phyloP scores from a whole-genome alignment of 2,113 vertebrate genomes.

The Crypturellus undulatus region DNA sequence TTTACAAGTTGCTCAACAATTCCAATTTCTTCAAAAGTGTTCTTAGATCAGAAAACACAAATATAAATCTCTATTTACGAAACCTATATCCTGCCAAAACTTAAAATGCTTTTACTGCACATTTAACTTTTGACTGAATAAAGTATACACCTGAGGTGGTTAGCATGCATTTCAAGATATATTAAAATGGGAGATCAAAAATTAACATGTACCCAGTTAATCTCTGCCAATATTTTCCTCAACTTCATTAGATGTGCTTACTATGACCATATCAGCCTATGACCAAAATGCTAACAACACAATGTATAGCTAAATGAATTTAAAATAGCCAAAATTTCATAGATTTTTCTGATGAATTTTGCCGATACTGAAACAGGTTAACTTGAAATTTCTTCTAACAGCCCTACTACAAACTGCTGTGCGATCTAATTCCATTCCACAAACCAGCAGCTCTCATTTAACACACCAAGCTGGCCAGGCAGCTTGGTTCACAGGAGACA shows the following conservation, averaged over 20 bases:
- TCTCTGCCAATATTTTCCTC: conserved; percentile 1
- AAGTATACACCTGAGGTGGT: conserved; percentile 4
- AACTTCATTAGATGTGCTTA: not conserved
- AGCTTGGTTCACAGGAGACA: not conserved
- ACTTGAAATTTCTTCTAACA: not conserved
- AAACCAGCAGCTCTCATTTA: not conserved
- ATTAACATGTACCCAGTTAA: not conserved
- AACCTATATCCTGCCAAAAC: not conserved
- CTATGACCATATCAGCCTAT: not conserved
- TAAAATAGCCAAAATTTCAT: not conserved
- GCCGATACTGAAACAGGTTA: not conserved
- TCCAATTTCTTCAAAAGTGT: not conserved
- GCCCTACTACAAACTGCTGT: not conserved
- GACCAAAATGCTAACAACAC: not conserved
- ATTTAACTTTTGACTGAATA: conserved; percentile 31
- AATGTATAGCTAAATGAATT: not conserved
- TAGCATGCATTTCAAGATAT: conserved; percentile 11
- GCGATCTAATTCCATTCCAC: not conserved
- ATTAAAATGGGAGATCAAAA: conserved; percentile 41
- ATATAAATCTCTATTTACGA: not conserved
- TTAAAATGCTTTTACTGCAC: not conserved
- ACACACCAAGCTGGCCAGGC: not conserved
- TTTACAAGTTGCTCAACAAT: not conserved
- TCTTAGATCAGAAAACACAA: not conserved
- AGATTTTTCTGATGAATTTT: not conserved